Conservation (phyloP, 2,888 invertebrate species). For the Ichneumoninae sp. region DNA sequence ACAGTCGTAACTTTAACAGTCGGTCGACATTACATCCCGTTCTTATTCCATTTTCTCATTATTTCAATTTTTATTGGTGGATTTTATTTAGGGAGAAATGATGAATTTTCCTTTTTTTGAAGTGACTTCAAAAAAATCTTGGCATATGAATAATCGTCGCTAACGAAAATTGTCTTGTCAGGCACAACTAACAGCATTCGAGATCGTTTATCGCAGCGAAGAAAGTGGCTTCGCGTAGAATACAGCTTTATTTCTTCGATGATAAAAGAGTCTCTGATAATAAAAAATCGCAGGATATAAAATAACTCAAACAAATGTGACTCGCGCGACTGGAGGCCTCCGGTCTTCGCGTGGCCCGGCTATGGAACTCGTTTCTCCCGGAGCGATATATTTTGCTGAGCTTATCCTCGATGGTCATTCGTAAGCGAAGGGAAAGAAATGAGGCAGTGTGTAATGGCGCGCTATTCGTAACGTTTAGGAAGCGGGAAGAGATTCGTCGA, state of each 20-base stretch:
- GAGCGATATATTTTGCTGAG: conserved; percentile 79
- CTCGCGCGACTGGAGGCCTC: conserved; percentile 53
- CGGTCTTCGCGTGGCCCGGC: conserved; percentile 50
- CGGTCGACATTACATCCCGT: too few relatives aligned
- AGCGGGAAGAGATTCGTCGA: conserved; percentile 79
- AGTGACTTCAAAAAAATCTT: not conserved
- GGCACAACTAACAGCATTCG: not conserved
- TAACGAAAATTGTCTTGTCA: not conserved
- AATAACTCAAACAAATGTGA: conserved; percentile 84
- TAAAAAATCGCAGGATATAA: conserved; percentile 83
- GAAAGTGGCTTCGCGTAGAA: not conserved
- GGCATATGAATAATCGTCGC: not conserved
- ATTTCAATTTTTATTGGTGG: too few relatives aligned
- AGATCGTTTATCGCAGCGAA: not conserved
- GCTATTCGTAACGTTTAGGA: conserved; percentile 83
- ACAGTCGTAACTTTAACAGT: too few relatives aligned
- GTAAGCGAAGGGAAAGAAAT: conserved; percentile 77
- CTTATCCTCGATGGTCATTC: conserved; percentile 84
- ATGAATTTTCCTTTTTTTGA: not conserved
- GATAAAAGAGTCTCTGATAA: conserved; percentile 76
- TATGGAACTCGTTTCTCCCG: conserved; percentile 60
- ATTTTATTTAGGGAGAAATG: not conserved
- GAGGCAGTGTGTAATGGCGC: conserved; percentile 75
- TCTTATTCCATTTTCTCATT: too few relatives aligned
- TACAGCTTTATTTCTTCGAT: not conserved